Evolutionary conservation across 2,888 invertebrate species (phyloP).

Genomic region (Psylliodes chrysocephalus): DNA sequence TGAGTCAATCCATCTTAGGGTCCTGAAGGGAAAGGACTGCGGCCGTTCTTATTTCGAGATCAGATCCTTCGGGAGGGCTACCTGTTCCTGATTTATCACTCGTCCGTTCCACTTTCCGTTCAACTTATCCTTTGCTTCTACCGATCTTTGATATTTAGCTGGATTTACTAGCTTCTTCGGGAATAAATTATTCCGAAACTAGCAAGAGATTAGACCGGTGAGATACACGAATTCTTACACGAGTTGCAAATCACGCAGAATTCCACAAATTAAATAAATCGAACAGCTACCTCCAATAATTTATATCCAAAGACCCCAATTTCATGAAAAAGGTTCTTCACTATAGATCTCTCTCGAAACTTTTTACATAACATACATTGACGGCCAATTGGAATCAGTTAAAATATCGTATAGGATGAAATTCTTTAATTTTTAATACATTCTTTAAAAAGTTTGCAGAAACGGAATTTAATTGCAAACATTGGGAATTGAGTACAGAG

Average conservation of each 20-base stretch:
- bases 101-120: slow-evolving; percentile 63
- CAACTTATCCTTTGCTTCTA: slow-evolving; percentile 61
- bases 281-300: slow-evolving; percentile 15
- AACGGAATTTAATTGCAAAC: no score
- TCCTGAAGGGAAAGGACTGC: slow-evolving; percentile 58
- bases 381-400: background rate
- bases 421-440: no score
- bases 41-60: slow-evolving; percentile 61
- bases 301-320: slow-evolving; percentile 11
- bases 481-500: no score
- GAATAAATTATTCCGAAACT: slow-evolving; percentile 60
- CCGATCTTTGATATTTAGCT: slow-evolving; percentile 64
- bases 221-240: slow-evolving; percentile 43
- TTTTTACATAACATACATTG: slow-evolving; percentile 4
- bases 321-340: slow-evolving; percentile 11
- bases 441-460: no score
- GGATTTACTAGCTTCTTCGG: slow-evolving; percentile 60
- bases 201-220: slow-evolving; percentile 42
- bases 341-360: slow-evolving; percentile 7
- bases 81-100: slow-evolving; percentile 65
- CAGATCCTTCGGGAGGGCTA: slow-evolving; percentile 62
- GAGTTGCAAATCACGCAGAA: slow-evolving; percentile 41
- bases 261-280: slow-evolving; percentile 34
- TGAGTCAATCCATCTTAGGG: slow-evolving; percentile 61
- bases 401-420: no score